Conservation (phyloP, 2,113 vertebrate species). For the Caranx melampygus region DNA sequence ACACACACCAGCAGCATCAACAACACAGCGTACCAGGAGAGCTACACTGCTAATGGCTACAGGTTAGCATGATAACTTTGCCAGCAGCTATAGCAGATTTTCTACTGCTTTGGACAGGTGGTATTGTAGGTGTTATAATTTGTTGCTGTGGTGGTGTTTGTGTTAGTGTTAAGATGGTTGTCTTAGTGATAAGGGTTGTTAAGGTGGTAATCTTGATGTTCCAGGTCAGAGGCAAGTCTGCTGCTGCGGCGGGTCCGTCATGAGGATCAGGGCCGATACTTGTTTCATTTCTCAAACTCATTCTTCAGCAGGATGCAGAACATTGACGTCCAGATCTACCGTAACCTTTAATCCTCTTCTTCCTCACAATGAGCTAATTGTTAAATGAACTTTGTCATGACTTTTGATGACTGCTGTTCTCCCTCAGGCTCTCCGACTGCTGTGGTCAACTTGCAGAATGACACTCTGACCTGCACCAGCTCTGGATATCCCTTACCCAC, state of each 20-base stretch:
- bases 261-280: constrained; percentile 86
- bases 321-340: constrained; percentile 83
- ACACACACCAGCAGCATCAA: neutral
- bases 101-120: too few relatives aligned
- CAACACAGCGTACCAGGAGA: constrained; percentile 21
- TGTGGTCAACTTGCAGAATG: constrained; percentile 52
- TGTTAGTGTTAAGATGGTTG: neutral
- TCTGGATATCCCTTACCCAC: constrained; percentile 86
- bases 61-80: constrained; percentile 64
- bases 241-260: constrained; percentile 79
- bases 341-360: constrained; percentile 79
- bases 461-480: constrained; percentile 79
- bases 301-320: constrained; percentile 69
- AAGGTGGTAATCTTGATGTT: constrained; percentile 7
- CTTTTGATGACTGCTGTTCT: too few relatives aligned
- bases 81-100: neutral
- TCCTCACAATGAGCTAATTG: neutral
- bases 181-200: neutral
- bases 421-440: constrained; percentile 69
- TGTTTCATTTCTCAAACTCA: constrained; percentile 79
- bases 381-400: too few relatives aligned
- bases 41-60: constrained; percentile 27
- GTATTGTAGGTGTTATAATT: too few relatives aligned
- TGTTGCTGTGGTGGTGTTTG: too few relatives aligned
- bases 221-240: constrained; percentile 78